Base-by-base conservation (phyloP, 2,888 invertebrate genomes). In the Drosophila pegasa region DNA sequence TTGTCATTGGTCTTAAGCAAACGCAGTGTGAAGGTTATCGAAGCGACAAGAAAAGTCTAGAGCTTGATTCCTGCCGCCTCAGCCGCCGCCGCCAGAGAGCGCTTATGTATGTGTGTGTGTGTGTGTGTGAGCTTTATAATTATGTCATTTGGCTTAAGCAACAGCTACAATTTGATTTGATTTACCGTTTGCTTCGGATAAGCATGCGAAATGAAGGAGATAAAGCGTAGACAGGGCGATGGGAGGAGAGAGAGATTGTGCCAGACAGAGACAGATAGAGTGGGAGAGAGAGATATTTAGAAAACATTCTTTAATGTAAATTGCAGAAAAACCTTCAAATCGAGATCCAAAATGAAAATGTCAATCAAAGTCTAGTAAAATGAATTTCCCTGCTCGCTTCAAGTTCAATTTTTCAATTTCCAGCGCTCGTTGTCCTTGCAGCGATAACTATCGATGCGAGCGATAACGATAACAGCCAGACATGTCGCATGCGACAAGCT, bases 21-120 rank as follows among this genome's bases (percentile, higher is more conserved):
- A 45, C 35, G 27, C 43, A 61, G 52, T 74, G 27, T 67, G 77
- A 71, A 76, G 72, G 72, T 71, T 75, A 76, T 61, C 51, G n/a
- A 56, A 54, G 50, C 45, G 47, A 27, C 37, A 29, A 56, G 55
- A 59, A 22, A 40, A 58, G 48, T 50, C 51, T 52, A 29, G 25
- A 54, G 52, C 22, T 45, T 62, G 62, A n/a, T n/a, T n/a, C n/a
- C n/a, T n/a, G n/a, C n/a, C n/a, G n/a, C n/a, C 38, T 22, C 31
- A 40, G 51, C 37, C 27, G 40, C 2, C 18, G 35, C 10, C 33
- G 18, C 4, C 27, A 27, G 5, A 48, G 37, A 37, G 31, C 4
- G 37, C n/a, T n/a, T 20, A 35, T 48, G 31, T 12, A 6, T 18
- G 20, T 35, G 10, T 0, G 5, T 12, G 3, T 51, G 18, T 37